Evolutionary conservation across 2,113 vertebrate species (phyloP).

Genomic region (Zosterops pallidus): DNA sequence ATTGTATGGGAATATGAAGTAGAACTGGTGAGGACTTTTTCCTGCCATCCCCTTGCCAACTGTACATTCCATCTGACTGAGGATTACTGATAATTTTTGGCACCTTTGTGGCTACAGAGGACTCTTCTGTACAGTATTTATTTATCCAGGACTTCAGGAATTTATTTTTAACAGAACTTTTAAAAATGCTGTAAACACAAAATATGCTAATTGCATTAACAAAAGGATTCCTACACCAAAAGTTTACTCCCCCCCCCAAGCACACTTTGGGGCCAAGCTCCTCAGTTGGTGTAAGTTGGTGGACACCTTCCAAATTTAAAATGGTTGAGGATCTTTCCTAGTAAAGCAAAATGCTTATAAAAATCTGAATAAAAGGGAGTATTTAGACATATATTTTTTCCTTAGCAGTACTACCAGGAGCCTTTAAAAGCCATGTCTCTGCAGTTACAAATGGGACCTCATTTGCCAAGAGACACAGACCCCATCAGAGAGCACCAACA

Average conservation of each 20-base stretch:
- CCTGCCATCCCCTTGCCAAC: slow-evolving; percentile 64
- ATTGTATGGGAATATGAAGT: slow-evolving; percentile 56
- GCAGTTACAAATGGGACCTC: background rate
- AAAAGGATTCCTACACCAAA: slow-evolving; percentile 52
- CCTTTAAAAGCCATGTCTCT: background rate
- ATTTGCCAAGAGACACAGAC: background rate
- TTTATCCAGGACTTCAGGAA: slow-evolving; percentile 62
- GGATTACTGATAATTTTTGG: slow-evolving; percentile 72
- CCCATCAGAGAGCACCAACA: background rate
- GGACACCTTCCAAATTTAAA: background rate
- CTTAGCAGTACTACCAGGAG: background rate
- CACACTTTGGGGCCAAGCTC: background rate
- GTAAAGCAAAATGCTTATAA: background rate
- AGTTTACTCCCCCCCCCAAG: background rate
- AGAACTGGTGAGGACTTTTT: slow-evolving; percentile 54
- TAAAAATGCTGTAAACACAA: slow-evolving; percentile 43
- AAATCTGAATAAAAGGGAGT: background rate
- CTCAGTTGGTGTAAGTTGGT: background rate
- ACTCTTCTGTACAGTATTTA: slow-evolving; percentile 69
- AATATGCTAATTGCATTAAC: slow-evolving; percentile 42
- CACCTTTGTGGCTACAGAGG: slow-evolving; percentile 63
- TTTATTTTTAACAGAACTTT: slow-evolving; percentile 69
- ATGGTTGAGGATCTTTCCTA: background rate
- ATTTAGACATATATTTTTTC: slow-evolving; percentile 11
- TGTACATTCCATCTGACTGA: slow-evolving; percentile 73